Base-by-base conservation (phyloP, 2,797 vertebrate species). In the Scleropages formosus region DNA sequence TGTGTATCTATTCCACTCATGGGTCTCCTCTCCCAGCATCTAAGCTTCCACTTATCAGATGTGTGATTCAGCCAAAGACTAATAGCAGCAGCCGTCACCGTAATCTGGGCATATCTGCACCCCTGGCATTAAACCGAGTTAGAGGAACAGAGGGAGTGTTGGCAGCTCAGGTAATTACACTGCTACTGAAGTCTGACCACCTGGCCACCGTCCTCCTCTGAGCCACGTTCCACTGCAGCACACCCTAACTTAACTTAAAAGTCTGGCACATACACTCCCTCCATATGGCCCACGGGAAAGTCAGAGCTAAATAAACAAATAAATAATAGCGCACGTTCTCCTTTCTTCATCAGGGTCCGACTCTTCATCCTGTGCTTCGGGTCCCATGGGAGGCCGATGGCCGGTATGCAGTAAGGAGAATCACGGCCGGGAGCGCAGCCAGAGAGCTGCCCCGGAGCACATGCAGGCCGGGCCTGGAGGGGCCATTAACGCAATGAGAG, bases 231-330 rank as follows among this genome's bases (percentile, higher is more conserved):
- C 18, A 46, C 18, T 3, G 26, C 22, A 49, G 44, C 22, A 18
- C 49, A 24, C 11, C 44, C 18, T n/a, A n/a, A n/a, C n/a, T 62
- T 16, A 24, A 73, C 44, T 47, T 68, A 64, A 53, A 70, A 13
- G 24, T 68, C 77, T 78, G 44, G 12, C 72, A 78, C 31, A 27
- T 31, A 24, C 15, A 56, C 22, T 13, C n/a, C 18, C 20, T 56
- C 62, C 82, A 80, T 79, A 72, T 76, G 73, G 75, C 59, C 58
- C 44, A 3, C 71, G 58, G 78, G 13, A 59, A 78, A 47, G 56
- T 69, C 51, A 65, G 58, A 56, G 31, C 53, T 61, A 60, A 44
- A 74, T 15, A 51, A 59, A 69, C 22, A 56, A 67, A 56, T 20
- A 15, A 58, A 39, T 8, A 68, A 74, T 71, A 60, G 60, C 59